Base-by-base conservation (phyloP, 2,797 vertebrate genomes). In the Notolabrus celidotus region DNA sequence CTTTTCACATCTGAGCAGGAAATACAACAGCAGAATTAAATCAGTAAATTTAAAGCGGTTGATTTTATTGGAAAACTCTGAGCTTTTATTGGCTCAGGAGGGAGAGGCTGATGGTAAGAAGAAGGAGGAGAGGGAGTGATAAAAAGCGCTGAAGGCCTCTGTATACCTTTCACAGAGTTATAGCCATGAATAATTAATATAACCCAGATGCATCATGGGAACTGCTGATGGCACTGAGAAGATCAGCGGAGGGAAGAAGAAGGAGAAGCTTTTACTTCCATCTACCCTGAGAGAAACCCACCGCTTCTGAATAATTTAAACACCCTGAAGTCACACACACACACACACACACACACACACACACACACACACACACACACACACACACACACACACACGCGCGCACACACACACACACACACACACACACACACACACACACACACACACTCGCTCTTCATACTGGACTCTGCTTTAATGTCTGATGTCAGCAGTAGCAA, bases 231-330 rank as follows among this genome's bases (percentile, higher is more conserved):
- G 84, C 61, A 53, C 53, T 36, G 54, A 71, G 80, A 55, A 17
- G 81, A 80, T 83, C 78, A 77, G 74, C 4, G 8, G 47, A 63
- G 76, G n/a, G 53, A n/a, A 41, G 47, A 73, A 58, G 80, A 50
- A 19, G 74, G 70, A 45, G 76, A 86, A 16, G 78, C 77, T 86
- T 86, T 84, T 83, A 79, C 78, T 62, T 75, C 46, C 73, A 76
- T 68, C 53, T 7, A 39, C 68, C 54, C 59, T 17, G 42, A 83
- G 80, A 87, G 80, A 74, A 84, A 81, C 67, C 67, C 74, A 69
- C 77, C 71, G 31, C 83, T 73, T 51, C 73, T 92, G 78, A 93
- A 93, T 92, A 85, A 91, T 93, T 92, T 53, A 92, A 27, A 60
- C n/a, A 33, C 41, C 52, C 67, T 25, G 36, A 66, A 75, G 69